Percentiles rank a stretch among this genome's conserved stretches.
These are phyloP conservation scores for Epinephelus cyanopodus DNA, from an alignment of 2,113 vertebrate genomes.

Conservation along the genomic window DNA sequence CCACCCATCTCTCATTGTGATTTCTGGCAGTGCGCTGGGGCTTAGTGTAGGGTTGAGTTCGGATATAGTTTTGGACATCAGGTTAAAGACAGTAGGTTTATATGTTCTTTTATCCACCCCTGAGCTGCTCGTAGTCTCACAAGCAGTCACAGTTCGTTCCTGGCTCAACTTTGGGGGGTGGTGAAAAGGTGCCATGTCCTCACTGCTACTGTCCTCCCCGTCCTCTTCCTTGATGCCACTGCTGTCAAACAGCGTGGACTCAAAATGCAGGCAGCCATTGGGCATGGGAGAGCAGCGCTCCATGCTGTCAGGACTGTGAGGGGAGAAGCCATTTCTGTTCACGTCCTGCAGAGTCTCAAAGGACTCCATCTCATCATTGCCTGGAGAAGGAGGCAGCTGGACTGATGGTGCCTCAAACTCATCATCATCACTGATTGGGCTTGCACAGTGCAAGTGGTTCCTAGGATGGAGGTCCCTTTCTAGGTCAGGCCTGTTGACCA, in stretches of 20 bases:
- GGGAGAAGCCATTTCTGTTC: conserved; percentile 79
- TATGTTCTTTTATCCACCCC: conserved; percentile 70
- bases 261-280: conserved; percentile 85
- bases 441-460: conserved; percentile 74
- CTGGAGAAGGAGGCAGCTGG: conserved; percentile 71
- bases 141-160: conserved; percentile 52
- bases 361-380: conserved; percentile 57
- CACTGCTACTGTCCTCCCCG: conserved; percentile 27
- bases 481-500: conserved; percentile 84
- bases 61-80: conserved; percentile 82
- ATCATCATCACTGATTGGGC: conserved; percentile 73
- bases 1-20: conserved; percentile 81
- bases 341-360: conserved; percentile 61
- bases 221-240: conserved; percentile 76
- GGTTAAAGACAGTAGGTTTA: conserved; percentile 78
- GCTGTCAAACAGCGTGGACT: conserved; percentile 84
- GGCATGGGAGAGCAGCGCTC: conserved; percentile 79
- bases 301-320: conserved; percentile 77
- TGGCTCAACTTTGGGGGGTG: conserved; percentile 57
- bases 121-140: conserved; percentile 46
- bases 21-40: conserved; percentile 78
- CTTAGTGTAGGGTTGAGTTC: conserved; percentile 79
- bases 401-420: conserved; percentile 76
- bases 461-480: conserved; percentile 68
- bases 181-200: conserved; percentile 59